phyloP scores from a whole-genome alignment of 2,888 invertebrate species.

The Acanthosepion esculentum region DNA sequence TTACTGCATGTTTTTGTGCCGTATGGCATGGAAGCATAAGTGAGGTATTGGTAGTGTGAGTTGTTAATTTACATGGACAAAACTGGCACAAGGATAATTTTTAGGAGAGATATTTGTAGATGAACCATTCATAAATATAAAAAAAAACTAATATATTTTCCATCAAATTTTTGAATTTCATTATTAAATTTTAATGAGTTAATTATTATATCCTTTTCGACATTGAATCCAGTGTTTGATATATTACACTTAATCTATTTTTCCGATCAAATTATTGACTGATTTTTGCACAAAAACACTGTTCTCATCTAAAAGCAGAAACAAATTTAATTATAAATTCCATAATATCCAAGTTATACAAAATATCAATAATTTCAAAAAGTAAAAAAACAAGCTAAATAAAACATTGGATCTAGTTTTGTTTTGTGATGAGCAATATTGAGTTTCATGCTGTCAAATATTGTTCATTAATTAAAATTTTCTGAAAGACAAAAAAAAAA shows the following conservation, averaged over 20 bases:
- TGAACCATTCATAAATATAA: too few relatives aligned
- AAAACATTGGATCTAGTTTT: neutral
- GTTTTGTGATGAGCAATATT: neutral
- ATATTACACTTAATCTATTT: neutral
- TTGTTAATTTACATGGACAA: too few relatives aligned
- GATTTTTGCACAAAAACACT: neutral
- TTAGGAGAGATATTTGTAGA: too few relatives aligned
- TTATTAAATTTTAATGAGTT: too few relatives aligned
- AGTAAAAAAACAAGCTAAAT: neutral
- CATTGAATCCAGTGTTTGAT: too few relatives aligned
- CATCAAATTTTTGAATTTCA: too few relatives aligned
- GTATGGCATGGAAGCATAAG: too few relatives aligned
- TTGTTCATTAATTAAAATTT: constrained; percentile 2
- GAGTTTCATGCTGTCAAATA: neutral
- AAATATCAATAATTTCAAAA: neutral
- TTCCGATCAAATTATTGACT: neutral
- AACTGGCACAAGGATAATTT: too few relatives aligned
- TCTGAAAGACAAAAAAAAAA: neutral
- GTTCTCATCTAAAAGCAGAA: neutral
- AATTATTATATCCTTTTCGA: too few relatives aligned
- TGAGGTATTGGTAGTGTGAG: too few relatives aligned
- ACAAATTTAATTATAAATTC: neutral
- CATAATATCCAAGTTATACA: neutral
- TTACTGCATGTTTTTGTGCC: too few relatives aligned
- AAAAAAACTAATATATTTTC: too few relatives aligned